Base-by-base conservation (phyloP, 2,888 invertebrate genomes). In the Petrolisthes manimaculis region DNA sequence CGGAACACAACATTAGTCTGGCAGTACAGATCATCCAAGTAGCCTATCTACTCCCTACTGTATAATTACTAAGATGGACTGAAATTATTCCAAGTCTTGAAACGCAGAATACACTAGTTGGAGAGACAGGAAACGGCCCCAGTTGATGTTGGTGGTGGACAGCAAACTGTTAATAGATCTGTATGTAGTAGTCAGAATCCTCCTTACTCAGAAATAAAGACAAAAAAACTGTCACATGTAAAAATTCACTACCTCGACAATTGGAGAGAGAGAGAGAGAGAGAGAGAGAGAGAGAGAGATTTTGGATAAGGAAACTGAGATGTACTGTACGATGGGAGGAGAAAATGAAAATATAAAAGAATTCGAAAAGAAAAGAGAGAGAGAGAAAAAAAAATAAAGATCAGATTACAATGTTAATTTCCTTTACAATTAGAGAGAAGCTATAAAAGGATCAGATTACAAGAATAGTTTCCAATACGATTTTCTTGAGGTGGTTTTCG, bases 221-320 rank as follows among this genome's bases (percentile, higher is more conserved):
- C 1, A 12, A 67, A 14, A 67, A 14, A 67, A 67, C 18, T 67
- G 67, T 67, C 14, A 67, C 18, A 67, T 1, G 12, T 67, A 14
- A 67, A 14, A 14, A 67, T 67, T 12, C 18, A 3, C 18, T 67
- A 67, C 67, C 67, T 67, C 18, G 67, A 67, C 18, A 67, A 67
- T 12, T 67, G 18, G n/a, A 9, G 8, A 74, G 74, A 74, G 24
- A 21, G n/a, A 24, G 21, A 21, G 21, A 74, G 9, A 8, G 74
- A 74, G 74, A 21, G 74, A 74, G 74, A 21, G 74, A 74, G 74
- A 21, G 74, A 74, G 74, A 21, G 74, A n/a, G 74, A 74, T 0
- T 61, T 61, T 18, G 9, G 61, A 61, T 61, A 37, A 37, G 37
- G 37, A 37, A 2, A 37, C 37, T 37, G 37, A 37, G 37, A 37